phyloP scores from a whole-genome alignment of 1,140 invertebrate genomes.

The Brachionus asplanchnoidis region DNA sequence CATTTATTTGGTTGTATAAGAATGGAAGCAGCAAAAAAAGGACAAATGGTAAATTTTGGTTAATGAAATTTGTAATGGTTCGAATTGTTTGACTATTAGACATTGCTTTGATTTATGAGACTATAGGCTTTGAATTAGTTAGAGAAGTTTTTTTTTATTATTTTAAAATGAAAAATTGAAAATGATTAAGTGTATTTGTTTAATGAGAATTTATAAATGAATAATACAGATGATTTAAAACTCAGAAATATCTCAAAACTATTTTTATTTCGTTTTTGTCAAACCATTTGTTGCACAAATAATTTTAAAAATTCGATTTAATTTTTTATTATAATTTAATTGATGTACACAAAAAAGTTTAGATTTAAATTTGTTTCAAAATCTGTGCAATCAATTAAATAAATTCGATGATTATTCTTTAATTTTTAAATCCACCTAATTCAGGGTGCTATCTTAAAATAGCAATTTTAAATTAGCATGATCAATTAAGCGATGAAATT shows the following conservation, averaged over 20 bases:
- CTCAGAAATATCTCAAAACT: not conserved
- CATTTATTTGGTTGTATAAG: not conserved
- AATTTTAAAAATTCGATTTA: not conserved
- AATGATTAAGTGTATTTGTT: not conserved
- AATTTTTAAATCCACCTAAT: no score
- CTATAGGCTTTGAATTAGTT: not conserved
- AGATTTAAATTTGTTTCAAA: not conserved
- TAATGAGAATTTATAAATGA: not conserved
- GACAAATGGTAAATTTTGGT: not conserved
- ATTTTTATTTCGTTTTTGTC: not conserved
- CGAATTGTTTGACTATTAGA: not conserved
- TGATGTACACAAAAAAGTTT: not conserved
- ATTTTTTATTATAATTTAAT: not conserved
- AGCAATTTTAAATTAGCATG: no score
- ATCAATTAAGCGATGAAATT: no score
- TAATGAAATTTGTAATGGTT: not conserved
- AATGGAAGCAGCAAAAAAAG: not conserved
- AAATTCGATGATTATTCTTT: no score
- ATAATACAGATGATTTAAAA: not conserved
- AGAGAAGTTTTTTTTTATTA: not conserved
- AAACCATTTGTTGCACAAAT: not conserved
- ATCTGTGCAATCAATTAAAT: not conserved
- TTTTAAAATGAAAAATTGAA: not conserved
- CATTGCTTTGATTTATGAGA: not conserved
- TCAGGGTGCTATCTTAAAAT: no score